Evolutionary conservation across 1,140 invertebrate genomes (phyloP), one percentile per base, ranked within the genome.

Genomic region (Drosophila funebris): DNA sequence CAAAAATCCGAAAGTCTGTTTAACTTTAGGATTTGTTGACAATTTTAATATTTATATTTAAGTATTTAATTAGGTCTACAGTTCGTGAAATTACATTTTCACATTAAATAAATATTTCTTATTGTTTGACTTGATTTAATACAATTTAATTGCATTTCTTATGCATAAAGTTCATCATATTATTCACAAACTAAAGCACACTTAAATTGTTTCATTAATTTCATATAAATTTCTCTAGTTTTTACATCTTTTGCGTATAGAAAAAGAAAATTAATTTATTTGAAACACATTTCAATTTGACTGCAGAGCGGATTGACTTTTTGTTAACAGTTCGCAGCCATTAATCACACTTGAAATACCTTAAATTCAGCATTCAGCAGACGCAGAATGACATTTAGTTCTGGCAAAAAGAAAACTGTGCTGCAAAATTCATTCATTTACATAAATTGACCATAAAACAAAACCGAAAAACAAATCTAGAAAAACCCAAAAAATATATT

Each of bases 371-470:
- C 53, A 57, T 41, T 52, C 20, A n/a, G n/a, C n/a, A n/a, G 31
- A 22, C 27, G 22, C 24, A 29, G 56, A 50, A 31, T 50, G 60
- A 76, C 56, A 82, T 69, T 81, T 70, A 69, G 62, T 78, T 7
- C 22, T 36, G n/a, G 5, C 7, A 31, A 31, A 41, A 43, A 44
- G 24, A 46, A 70, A 78, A 74, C 64, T 50, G 16, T 14, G 27
- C 50, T 37, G 44, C 44, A 64, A 76, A 69, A 36, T 73, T 56
- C 16, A 57, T 68, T 72, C 46, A 84, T 84, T 85, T 84, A 77
- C 81, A 84, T 87, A 87, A 87, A 78, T 70, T 76, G 44, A 81
- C 83, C 82, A 82, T 82, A 87, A 87, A 82, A 87, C 78, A 81
- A 73, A 87, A 61, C 72, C 54, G 27, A 56, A 50, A 58, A 58